Percentiles rank a stretch among this genome's conserved stretches.
Evolutionary conservation across 2,797 vertebrate species (phyloP).

Genomic region (Tinamus major): DNA sequence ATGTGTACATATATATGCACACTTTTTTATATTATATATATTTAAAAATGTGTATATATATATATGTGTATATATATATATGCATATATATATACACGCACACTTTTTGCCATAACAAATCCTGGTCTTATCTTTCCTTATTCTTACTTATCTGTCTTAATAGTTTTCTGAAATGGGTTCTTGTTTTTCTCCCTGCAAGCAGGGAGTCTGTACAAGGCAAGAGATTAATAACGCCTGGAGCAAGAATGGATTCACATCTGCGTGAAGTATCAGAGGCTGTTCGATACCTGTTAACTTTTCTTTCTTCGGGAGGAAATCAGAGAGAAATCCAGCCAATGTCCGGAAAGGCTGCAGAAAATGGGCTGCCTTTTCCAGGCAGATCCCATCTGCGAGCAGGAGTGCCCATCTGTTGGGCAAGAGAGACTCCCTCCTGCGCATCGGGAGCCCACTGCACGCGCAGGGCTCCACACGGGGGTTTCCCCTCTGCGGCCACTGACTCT

Average conservation of each 20-base stretch:
- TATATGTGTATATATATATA: too few species aligned
- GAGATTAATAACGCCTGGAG: neutral
- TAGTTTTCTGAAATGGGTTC: neutral
- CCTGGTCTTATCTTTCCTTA: neutral
- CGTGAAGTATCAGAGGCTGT: neutral
- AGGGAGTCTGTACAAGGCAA: neutral
- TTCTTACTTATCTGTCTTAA: neutral
- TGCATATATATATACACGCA: too few species aligned
- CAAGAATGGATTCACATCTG: neutral
- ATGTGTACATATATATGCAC: too few species aligned
- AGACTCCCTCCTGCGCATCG: neutral
- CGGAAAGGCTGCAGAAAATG: neutral
- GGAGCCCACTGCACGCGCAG: neutral
- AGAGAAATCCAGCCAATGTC: neutral
- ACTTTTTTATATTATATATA: too few species aligned
- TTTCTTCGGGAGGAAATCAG: neutral
- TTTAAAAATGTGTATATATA: too few species aligned
- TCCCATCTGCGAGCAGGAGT: too few species aligned
- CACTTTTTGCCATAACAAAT: neutral
- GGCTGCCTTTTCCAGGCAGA: neutral
- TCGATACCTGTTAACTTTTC: neutral
- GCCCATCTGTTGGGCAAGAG: neutral
- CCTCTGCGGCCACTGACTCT: neutral
- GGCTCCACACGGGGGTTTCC: rapidly evolving
- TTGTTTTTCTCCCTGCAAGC: neutral